Evolutionary conservation across 2,888 invertebrate species (phyloP).

Genomic region (Cyclophora albipunctata): DNA sequence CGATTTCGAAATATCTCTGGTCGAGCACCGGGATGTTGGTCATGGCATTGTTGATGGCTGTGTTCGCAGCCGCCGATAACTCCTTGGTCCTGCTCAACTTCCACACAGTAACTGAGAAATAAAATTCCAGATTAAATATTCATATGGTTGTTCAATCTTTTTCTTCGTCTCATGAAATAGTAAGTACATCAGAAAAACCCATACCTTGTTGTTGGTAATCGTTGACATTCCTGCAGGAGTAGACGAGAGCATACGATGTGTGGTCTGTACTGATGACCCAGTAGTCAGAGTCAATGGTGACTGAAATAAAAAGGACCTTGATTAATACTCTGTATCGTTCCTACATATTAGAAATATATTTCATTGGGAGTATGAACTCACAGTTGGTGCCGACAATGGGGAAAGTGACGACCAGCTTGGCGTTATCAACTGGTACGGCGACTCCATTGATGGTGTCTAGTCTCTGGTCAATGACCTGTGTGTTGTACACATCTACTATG

Average conservation of each 20-base stretch:
- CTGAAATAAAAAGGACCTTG: slow-evolving; percentile 25
- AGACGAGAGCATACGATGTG: slow-evolving; percentile 74
- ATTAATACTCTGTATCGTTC: too few relatives aligned
- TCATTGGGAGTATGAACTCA: slow-evolving; percentile 29
- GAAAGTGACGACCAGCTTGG: slow-evolving; percentile 74
- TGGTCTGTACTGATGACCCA: slow-evolving; percentile 73
- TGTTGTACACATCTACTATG: slow-evolving; percentile 40
- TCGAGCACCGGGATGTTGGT: slow-evolving; percentile 23
- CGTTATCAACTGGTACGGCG: slow-evolving; percentile 59
- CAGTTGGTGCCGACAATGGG: slow-evolving; percentile 65
- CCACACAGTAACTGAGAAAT: slow-evolving; percentile 46
- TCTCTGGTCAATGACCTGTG: slow-evolving; percentile 56
- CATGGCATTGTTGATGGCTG: slow-evolving; percentile 19
- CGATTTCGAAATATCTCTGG: slow-evolving; percentile 26
- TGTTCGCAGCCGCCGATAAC: slow-evolving; percentile 15
- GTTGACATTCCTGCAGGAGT: slow-evolving; percentile 70
- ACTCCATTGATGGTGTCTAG: slow-evolving; percentile 68
- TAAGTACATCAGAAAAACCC: background rate
- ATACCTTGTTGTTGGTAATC: slow-evolving; percentile 24
- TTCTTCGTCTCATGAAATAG: too few relatives aligned
- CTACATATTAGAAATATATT: too few relatives aligned
- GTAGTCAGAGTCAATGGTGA: slow-evolving; percentile 13
- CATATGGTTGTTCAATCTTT: too few relatives aligned
- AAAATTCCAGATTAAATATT: background rate
- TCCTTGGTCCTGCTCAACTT: slow-evolving; percentile 35